A percentile compares a stretch with the other conserved stretches of the same genome.
phyloP scores from a whole-genome alignment of 1,140 invertebrate genomes.

The Anoplolepis gracilipes region DNA sequence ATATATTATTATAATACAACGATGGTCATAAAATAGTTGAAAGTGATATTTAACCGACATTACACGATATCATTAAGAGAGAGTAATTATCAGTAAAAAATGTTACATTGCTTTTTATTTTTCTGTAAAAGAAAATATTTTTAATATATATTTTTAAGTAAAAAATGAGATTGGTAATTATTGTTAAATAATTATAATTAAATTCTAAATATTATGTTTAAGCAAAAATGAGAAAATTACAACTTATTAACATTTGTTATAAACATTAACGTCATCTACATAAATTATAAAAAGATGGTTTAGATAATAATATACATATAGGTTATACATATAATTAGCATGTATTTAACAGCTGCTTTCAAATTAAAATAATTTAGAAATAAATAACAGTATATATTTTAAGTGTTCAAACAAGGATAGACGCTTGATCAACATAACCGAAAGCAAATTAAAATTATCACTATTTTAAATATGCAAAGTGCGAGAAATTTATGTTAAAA shows the following conservation, averaged over 20 bases:
- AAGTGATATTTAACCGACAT: neutral
- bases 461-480: neutral
- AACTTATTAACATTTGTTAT: neutral
- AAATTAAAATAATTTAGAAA: neutral
- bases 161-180: too few relatives aligned
- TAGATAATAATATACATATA: constrained; percentile 11
- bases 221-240: neutral
- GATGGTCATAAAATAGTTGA: neutral
- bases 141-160: neutral
- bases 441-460: neutral
- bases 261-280: constrained; percentile 9
- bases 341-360: neutral
- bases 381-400: constrained; percentile 5
- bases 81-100: neutral
- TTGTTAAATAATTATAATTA: neutral
- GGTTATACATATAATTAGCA: constrained; percentile 22
- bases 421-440: neutral
- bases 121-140: neutral
- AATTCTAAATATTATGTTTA: neutral
- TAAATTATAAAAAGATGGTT: constrained; percentile 11
- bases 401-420: neutral
- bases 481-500: neutral
- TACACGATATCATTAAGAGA: neutral
- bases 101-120: neutral
- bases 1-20: neutral